phyloP scores from a whole-genome alignment of 2,113 vertebrate species.

The Lichenostomus cassidix region DNA sequence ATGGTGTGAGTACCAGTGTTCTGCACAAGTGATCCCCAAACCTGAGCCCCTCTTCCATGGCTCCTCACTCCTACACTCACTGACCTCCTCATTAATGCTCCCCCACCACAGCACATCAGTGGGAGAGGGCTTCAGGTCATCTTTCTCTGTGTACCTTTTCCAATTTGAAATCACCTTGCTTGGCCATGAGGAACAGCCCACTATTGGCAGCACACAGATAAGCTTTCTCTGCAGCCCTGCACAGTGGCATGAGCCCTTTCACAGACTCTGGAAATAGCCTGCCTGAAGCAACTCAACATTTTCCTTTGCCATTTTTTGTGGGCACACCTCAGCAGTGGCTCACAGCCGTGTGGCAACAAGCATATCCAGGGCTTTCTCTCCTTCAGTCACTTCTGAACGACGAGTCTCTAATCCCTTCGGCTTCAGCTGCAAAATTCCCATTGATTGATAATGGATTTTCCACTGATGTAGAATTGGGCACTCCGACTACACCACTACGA shows the following conservation, averaged over 20 bases:
- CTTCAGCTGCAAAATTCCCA: conserved; percentile 40
- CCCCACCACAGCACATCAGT: background rate
- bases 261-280: background rate
- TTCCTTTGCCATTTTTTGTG: background rate
- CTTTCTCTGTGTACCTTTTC: background rate
- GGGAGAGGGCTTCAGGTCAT: background rate
- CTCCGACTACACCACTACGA: background rate
- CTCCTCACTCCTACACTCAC: background rate
- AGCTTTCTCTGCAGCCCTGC: background rate
- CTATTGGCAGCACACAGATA: fast-evolving
- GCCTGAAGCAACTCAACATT: background rate
- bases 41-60: background rate
- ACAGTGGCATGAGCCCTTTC: background rate
- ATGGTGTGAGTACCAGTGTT: fast-evolving
- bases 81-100: background rate
- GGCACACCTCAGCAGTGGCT: background rate
- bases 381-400: background rate
- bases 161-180: background rate
- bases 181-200: fast-evolving
- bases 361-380: background rate
- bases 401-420: conserved; percentile 7
- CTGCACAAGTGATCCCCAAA: background rate
- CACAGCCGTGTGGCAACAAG: background rate
- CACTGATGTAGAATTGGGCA: conserved; percentile 24
- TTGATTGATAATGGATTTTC: conserved; percentile 57